Conservation (phyloP, 2,113 vertebrate genomes). For the Ascaphus truei region DNA sequence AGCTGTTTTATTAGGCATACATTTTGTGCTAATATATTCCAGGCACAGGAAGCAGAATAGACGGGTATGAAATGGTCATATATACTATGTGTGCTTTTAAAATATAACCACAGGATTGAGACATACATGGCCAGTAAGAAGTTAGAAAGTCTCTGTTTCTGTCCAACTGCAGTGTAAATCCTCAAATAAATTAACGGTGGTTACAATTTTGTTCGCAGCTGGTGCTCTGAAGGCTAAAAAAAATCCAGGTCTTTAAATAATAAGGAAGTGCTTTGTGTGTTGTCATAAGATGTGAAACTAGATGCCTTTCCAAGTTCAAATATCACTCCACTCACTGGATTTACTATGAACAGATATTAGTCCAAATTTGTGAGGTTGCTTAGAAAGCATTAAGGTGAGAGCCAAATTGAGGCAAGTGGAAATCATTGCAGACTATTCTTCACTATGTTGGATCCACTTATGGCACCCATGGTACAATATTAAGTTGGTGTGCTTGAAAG, state of each 20-base stretch:
- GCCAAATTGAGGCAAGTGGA: neutral
- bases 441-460: too few species aligned
- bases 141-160: neutral
- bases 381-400: neutral
- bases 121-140: neutral
- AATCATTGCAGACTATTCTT: too few species aligned
- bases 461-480: too few species aligned
- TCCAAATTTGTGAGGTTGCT: neutral
- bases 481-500: too few species aligned
- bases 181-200: constrained; percentile 15
- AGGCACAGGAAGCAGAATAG: neutral
- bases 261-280: neutral
- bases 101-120: constrained; percentile 8
- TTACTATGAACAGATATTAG: too few species aligned
- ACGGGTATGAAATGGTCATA: neutral
- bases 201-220: constrained; percentile 14
- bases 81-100: constrained; percentile 2
- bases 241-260: neutral
- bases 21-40: constrained; percentile 2
- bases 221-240: constrained; percentile 3
- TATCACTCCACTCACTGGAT: neutral
- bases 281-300: neutral
- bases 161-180: constrained; percentile 26
- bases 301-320: neutral
- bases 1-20: neutral